A percentile compares a stretch with the other conserved stretches of the same genome.
Conservation (phyloP, 1,140 invertebrate genomes). For the Microplitis mediator region DNA sequence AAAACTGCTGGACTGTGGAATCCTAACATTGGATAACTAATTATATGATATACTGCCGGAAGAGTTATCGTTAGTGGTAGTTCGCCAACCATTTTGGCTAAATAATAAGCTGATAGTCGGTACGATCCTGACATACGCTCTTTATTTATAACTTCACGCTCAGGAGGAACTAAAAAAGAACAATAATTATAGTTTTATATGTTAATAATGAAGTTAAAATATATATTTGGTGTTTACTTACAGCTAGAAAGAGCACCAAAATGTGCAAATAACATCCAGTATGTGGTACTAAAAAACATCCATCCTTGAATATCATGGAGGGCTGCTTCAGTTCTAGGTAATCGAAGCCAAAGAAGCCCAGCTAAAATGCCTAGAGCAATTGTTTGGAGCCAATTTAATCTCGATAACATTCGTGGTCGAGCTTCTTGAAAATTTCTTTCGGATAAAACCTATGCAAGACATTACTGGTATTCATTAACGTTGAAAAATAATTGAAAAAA, state of each 20-base stretch:
- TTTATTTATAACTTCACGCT: conserved; percentile 84
- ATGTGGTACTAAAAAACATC: conserved; percentile 87
- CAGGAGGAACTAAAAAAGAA: conserved; percentile 73
- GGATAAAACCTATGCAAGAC: conserved; percentile 66
- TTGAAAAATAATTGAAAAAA: conserved; percentile 2
- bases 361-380: conserved; percentile 75
- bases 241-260: conserved; percentile 81
- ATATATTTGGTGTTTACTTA: conserved; percentile 50
- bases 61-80: conserved; percentile 78
- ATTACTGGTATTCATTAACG: neutral
- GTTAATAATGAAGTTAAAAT: neutral
- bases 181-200: neutral
- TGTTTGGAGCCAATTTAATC: conserved; percentile 83
- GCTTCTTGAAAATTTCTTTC: conserved; percentile 82
- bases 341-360: conserved; percentile 80
- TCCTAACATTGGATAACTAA: conserved; percentile 81
- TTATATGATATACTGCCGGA: conserved; percentile 79
- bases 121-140: conserved; percentile 83
- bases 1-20: conserved; percentile 70
- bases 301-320: conserved; percentile 83
- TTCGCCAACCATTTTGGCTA: conserved; percentile 87
- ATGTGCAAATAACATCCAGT: conserved; percentile 86
- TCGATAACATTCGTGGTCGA: conserved; percentile 77
- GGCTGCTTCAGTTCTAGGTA: conserved; percentile 75
- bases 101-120: conserved; percentile 82